Evolutionary conservation across 2,113 vertebrate genomes (phyloP).

Genomic region (Bettongia penicillata): DNA sequence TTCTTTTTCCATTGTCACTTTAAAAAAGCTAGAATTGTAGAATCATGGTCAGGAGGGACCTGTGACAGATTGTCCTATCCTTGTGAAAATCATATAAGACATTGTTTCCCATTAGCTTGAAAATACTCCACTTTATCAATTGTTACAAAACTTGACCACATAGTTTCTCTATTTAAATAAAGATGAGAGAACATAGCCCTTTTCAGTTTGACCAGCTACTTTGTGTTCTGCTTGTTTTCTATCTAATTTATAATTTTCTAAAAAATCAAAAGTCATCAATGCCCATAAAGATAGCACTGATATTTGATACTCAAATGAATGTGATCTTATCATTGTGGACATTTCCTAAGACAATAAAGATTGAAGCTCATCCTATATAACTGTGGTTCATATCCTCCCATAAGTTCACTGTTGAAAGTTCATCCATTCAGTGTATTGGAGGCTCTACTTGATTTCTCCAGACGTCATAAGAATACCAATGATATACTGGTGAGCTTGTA

Average conservation of each 20-base stretch:
- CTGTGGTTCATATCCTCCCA: neutral
- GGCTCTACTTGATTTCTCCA: neutral
- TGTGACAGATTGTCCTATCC: neutral
- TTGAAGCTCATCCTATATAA: neutral
- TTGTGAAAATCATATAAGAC: neutral
- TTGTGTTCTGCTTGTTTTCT: slow-evolving; percentile 1
- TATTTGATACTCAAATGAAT: neutral
- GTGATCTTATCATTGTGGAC: neutral
- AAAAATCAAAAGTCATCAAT: neutral
- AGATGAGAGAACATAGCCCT: neutral
- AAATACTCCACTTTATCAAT: slow-evolving; percentile 23
- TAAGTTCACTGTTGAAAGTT: neutral
- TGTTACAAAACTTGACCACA: slow-evolving; percentile 4
- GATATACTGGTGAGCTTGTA: neutral
- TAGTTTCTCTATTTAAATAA: neutral
- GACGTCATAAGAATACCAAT: neutral
- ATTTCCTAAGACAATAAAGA: neutral
- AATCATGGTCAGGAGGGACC: slow-evolving; percentile 14
- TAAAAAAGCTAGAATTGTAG: neutral
- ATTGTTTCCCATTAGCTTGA: slow-evolving; percentile 3
- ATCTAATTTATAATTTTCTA: slow-evolving; percentile 20
- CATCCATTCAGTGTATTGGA: neutral
- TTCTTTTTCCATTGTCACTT: neutral
- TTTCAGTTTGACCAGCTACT: neutral
- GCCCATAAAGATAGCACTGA: neutral